phyloP scores from a whole-genome alignment of 2,888 invertebrate species.

The Eumerus sabulonum region DNA sequence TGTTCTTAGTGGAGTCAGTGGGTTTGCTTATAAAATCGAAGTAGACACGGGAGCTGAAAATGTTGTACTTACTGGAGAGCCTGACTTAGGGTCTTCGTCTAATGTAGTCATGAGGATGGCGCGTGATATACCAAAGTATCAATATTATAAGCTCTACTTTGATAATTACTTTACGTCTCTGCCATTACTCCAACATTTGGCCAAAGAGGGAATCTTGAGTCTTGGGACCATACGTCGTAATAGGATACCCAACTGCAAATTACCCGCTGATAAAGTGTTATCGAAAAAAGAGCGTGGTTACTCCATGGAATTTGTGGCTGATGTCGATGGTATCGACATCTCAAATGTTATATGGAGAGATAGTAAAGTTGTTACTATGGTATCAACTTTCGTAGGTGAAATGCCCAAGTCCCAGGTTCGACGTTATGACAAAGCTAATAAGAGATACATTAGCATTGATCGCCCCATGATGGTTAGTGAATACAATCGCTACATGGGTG shows the following conservation, averaged over 20 bases:
- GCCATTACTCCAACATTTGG: constrained; percentile 2
- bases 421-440: constrained; percentile 16
- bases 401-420: neutral
- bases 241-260: constrained; percentile 1
- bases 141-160: constrained; percentile 1
- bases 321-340: constrained; percentile 8
- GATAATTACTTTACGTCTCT: constrained; percentile 16
- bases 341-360: constrained; percentile 19
- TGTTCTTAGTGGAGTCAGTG: no score
- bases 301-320: constrained; percentile 11
- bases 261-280: neutral
- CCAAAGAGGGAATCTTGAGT: neutral
- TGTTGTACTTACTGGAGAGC: constrained; percentile 6
- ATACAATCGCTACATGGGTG: constrained; percentile 26
- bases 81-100: constrained; percentile 26
- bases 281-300: no score
- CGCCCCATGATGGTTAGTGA: constrained; percentile 24
- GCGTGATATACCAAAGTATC: constrained; percentile 12
- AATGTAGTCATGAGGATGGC: constrained; percentile 38
- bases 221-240: neutral
- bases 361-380: constrained; percentile 15
- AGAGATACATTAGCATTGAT: constrained; percentile 6
- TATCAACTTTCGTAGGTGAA: constrained; percentile 17
- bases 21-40: constrained; percentile 12
- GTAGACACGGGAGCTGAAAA: neutral